Evolutionary conservation across 1,140 invertebrate genomes (phyloP), one percentile per base, ranked within the genome.

Genomic region (Delia radicum): DNA sequence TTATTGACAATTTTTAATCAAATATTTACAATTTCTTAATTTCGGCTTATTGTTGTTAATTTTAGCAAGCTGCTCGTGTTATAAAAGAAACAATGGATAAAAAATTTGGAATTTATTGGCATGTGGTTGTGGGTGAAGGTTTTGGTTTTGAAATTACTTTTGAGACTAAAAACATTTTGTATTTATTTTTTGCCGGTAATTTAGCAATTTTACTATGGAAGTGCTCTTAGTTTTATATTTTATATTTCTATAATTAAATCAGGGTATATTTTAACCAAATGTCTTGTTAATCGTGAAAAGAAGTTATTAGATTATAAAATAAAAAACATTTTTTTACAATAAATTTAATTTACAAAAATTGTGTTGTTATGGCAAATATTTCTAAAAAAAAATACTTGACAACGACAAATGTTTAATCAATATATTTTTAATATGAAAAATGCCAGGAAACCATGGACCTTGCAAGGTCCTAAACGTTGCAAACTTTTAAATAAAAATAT

Each of bases 61-160:
- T 62, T 42, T 80, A 94, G 92, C 88, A 87, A 79, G 93, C 88
- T 1, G 95, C 96, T 21, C 92, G 91, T 80, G 93, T 94, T 89
- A 95, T 98, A 27, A 98, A 98, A 87, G 95, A 98, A 79, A 92
- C 90, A 72, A 92, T 98, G 91, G 97, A 98, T 86, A 96, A 96
- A 87, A 96, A 96, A 82, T 98, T 95, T 87, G 96, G 96, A 24
- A 92, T 94, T 0, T 92, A 94, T 15, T 98, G 96, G 92, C 95
- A 98, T 87, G 95, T 94, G 0, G 92, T 98, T 0, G 93, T 98
- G 7, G 96, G 96, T 10, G 96, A 98, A 89, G 94, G 94, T 18
- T 98, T 93, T 86, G 95, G 95, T n/a, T 96, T 96, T 87, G 94
- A 96, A 86, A 91, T 97, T 73, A 95, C 94, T 0, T 95, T 96